Evolutionary conservation across 2,113 vertebrate genomes (phyloP).

Genomic region (Bettongia penicillata): DNA sequence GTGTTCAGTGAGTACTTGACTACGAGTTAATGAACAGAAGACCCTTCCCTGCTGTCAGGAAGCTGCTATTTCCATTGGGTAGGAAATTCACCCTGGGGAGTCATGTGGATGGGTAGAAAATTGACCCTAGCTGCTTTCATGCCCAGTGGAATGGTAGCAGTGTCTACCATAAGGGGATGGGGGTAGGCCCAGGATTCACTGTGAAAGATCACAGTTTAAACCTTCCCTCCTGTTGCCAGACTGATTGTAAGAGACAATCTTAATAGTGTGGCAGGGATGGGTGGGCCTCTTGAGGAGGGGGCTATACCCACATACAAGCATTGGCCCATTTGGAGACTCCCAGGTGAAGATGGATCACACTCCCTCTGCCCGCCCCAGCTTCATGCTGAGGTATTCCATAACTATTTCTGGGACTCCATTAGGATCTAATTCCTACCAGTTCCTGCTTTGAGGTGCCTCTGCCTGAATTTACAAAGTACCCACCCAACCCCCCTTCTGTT

Average conservation of each 20-base stretch:
- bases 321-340: background rate
- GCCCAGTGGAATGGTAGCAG: too few species aligned
- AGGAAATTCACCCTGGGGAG: too few species aligned
- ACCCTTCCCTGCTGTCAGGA: background rate
- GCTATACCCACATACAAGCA: background rate
- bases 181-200: background rate
- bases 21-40: background rate
- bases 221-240: background rate
- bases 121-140: too few species aligned
- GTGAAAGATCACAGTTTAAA: background rate
- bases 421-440: background rate
- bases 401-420: background rate
- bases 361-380: background rate
- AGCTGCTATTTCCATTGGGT: too few species aligned
- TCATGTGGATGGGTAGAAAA: too few species aligned
- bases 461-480: background rate
- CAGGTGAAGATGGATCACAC: too few species aligned
- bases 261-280: background rate
- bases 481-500: constrained; percentile 44
- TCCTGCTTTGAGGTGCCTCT: background rate
- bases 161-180: too few species aligned
- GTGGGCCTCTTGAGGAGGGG: background rate
- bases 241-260: background rate
- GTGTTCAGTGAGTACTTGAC: background rate
- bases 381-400: background rate